These are phyloP conservation scores for Pristionchus japonicus DNA, from an alignment of 2,888 invertebrate genomes.

Conservation along the genomic window DNA sequence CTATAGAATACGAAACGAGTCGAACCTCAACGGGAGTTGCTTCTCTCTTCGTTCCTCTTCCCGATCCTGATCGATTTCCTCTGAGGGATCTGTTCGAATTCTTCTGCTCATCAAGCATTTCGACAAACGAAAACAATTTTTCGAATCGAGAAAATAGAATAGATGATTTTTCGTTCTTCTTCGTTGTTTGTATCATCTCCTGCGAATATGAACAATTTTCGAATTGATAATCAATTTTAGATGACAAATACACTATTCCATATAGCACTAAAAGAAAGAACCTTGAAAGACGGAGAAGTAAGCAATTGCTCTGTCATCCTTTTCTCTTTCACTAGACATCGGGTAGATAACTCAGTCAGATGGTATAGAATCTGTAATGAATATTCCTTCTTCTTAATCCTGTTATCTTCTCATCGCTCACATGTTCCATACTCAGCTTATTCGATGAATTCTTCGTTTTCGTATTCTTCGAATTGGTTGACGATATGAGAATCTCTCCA, in stretches of 20 bases:
- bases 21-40: conserved; percentile 26
- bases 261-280: not conserved
- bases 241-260: no score
- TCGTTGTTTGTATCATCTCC: conserved; percentile 4
- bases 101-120: conserved; percentile 39
- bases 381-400: no score
- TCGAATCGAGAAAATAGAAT: not conserved
- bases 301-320: conserved; percentile 42
- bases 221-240: not conserved
- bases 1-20: not conserved
- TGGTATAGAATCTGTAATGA: conserved; percentile 39
- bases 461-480: not conserved
- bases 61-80: conserved; percentile 32
- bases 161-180: conserved; percentile 10
- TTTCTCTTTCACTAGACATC: conserved; percentile 44
- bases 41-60: conserved; percentile 2
- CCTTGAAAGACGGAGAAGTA: conserved; percentile 34
- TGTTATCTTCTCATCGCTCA: not conserved
- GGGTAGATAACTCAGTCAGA: conserved; percentile 25
- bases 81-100: conserved; percentile 28
- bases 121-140: conserved; percentile 33
- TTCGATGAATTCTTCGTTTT: conserved; percentile 15
- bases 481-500: conserved; percentile 26
- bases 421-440: conserved; percentile 48
- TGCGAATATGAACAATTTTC: not conserved